A percentile compares a stretch with the other conserved stretches of the same genome.
Evolutionary conservation across 2,797 vertebrate species (phyloP).

Genomic region (Remorina albescens): DNA sequence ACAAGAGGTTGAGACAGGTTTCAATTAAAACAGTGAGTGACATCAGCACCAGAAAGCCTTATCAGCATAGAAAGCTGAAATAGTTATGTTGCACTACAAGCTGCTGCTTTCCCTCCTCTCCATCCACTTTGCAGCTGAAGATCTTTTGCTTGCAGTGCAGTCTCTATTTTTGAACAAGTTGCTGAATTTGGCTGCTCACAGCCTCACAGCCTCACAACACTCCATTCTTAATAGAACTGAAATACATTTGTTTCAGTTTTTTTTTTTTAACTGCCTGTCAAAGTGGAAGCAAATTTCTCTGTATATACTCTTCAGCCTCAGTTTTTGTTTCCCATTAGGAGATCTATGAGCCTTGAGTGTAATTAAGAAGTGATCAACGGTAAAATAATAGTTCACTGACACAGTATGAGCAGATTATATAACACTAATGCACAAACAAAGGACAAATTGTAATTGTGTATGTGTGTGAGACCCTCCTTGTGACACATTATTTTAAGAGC

Average conservation of each 20-base stretch:
- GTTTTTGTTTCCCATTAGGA: slow-evolving; percentile 49
- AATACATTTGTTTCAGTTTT: slow-evolving; percentile 39
- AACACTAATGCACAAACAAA: slow-evolving; percentile 46
- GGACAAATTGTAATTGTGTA: slow-evolving; percentile 43
- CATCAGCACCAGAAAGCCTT: not conserved
- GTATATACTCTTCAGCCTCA: slow-evolving; percentile 28
- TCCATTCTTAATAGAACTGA: slow-evolving; percentile 58
- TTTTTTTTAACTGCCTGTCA: too few species aligned
- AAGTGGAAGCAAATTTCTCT: too few species aligned
- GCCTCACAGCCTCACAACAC: slow-evolving; percentile 54
- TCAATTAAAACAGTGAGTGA: not conserved
- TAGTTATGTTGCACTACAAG: slow-evolving; percentile 2
- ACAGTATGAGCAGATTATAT: slow-evolving; percentile 52
- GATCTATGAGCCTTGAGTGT: slow-evolving; percentile 32
- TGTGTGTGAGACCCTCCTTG: not conserved
- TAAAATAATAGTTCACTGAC: slow-evolving; percentile 55
- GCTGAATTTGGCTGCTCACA: slow-evolving; percentile 63
- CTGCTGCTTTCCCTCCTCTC: slow-evolving; percentile 17
- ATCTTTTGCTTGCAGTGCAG: slow-evolving; percentile 45
- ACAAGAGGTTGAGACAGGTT: not conserved
- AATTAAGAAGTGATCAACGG: slow-evolving; percentile 65
- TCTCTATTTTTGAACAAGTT: slow-evolving; percentile 60
- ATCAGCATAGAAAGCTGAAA: too few species aligned
- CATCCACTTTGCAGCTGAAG: slow-evolving; percentile 44
- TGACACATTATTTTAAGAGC: slow-evolving; percentile 53